Conservation (phyloP, 1,140 invertebrate species). For the Eulimnadia texana region DNA sequence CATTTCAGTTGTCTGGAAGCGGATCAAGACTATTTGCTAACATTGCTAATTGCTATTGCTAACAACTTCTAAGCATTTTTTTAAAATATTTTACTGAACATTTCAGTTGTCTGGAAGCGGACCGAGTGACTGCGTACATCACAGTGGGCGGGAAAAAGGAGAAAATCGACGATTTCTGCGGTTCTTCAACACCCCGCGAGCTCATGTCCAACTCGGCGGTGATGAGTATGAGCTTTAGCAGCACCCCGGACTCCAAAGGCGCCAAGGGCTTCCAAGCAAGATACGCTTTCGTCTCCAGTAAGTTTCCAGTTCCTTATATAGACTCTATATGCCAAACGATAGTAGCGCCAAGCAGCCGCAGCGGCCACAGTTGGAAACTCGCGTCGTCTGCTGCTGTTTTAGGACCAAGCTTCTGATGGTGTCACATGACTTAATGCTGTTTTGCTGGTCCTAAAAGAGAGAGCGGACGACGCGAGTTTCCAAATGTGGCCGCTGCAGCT, state of each 20-base stretch:
- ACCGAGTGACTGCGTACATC: constrained; percentile 60
- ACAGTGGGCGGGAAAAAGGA: constrained; percentile 60
- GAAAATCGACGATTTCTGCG: constrained; percentile 70
- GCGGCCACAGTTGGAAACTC: neutral
- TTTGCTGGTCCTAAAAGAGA: too few relatives aligned
- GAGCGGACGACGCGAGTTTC: too few relatives aligned
- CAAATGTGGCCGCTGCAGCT: too few relatives aligned
- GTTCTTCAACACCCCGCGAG: constrained; percentile 53
- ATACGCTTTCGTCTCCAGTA: constrained; percentile 78
- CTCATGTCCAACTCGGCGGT: constrained; percentile 78
- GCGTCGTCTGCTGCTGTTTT: too few relatives aligned
- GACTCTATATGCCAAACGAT: neutral
- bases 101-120: constrained; percentile 58
- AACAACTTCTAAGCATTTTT: constrained; percentile 11
- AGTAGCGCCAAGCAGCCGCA: neutral
- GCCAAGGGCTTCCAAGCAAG: constrained; percentile 68
- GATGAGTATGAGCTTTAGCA: constrained; percentile 65
- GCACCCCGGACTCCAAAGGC: constrained; percentile 48
- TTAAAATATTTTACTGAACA: constrained; percentile 24
- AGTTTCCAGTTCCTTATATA: constrained; percentile 25
- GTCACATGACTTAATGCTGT: too few relatives aligned
- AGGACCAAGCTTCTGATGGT: too few relatives aligned
- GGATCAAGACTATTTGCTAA: neutral
- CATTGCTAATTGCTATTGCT: neutral
- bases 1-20: too few relatives aligned